Evolutionary conservation across 2,797 vertebrate genomes (phyloP).

Genomic region (Onychomys leucogaster): DNA sequence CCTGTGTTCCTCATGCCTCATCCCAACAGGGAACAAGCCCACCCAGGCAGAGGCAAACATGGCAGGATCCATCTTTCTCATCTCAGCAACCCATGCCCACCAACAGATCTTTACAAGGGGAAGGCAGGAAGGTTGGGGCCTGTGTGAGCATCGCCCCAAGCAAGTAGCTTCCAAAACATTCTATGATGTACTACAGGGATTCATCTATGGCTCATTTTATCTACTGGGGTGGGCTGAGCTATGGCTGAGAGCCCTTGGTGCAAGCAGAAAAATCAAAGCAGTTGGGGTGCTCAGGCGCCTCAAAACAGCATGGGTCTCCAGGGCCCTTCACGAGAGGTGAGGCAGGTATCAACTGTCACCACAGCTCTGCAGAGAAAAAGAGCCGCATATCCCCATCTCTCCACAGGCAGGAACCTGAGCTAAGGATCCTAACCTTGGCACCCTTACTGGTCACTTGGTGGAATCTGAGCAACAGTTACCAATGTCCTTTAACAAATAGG

Average conservation of each 20-base stretch:
- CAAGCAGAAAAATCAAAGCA: neutral
- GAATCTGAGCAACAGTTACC: too few relatives aligned
- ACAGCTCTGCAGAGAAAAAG: neutral
- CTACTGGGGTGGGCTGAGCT: neutral
- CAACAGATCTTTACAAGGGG: neutral
- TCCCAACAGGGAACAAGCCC: neutral
- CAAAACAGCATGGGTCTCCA: too few relatives aligned
- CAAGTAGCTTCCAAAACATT: neutral
- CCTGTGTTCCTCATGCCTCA: fast-evolving
- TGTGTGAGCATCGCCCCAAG: neutral
- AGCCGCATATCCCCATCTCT: neutral
- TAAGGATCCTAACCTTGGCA: neutral
- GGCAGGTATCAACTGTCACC: neutral
- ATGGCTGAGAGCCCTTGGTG: neutral
- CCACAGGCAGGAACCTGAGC: neutral
- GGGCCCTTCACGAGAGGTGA: neutral
- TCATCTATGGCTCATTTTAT: neutral
- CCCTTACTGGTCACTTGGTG: too few relatives aligned
- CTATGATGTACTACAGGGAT: neutral
- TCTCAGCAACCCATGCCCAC: fast-evolving
- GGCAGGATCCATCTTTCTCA: too few relatives aligned
- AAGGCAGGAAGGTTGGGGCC: neutral
- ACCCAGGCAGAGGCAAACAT: neutral
- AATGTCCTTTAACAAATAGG: neutral
- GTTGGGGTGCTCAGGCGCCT: neutral